These are phyloP conservation scores for Astropecten irregularis DNA, from an alignment of 53 echinoderm and acorn worm species.

Conservation along the genomic window DNA sequence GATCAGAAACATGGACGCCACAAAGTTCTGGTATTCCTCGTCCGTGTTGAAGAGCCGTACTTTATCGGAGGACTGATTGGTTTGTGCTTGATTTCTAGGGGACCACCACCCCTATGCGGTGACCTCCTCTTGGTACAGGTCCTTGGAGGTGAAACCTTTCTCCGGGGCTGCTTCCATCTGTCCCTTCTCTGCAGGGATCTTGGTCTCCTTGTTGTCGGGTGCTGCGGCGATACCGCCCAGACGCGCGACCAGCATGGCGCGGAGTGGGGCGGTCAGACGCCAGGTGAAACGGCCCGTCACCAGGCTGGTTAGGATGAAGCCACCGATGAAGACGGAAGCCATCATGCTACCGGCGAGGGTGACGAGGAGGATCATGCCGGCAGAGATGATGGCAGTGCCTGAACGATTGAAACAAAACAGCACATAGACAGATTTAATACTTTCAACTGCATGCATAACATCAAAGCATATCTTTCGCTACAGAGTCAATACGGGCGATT, in stretches of 20 bases:
- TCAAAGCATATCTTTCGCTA: too few species aligned
- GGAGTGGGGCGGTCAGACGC: conserved; percentile 26
- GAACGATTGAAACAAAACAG: too few species aligned
- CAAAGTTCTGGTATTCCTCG: conserved; percentile 18
- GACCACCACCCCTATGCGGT: conserved; percentile 9
- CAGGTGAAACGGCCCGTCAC: conserved; percentile 19
- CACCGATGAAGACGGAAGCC: background rate
- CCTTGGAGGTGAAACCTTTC: background rate
- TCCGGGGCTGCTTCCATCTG: background rate
- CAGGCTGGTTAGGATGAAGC: background rate
- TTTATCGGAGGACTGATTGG: background rate
- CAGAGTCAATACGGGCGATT: too few species aligned
- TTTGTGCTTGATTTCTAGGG: conserved; percentile 7
- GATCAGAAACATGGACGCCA: background rate
- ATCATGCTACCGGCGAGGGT: conserved; percentile 18
- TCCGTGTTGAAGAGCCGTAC: conserved; percentile 1
- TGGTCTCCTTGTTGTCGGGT: background rate
- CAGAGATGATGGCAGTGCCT: conserved; percentile 22
- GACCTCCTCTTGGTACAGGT: background rate
- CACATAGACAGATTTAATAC: too few species aligned
- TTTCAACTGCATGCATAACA: too few species aligned
- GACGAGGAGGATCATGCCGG: background rate
- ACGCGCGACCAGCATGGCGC: conserved; percentile 4
- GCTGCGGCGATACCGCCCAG: too few species aligned
- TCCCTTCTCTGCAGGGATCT: too few species aligned